Base-by-base conservation (phyloP, 2,797 vertebrate genomes). In the Micromesistius poutassou region DNA sequence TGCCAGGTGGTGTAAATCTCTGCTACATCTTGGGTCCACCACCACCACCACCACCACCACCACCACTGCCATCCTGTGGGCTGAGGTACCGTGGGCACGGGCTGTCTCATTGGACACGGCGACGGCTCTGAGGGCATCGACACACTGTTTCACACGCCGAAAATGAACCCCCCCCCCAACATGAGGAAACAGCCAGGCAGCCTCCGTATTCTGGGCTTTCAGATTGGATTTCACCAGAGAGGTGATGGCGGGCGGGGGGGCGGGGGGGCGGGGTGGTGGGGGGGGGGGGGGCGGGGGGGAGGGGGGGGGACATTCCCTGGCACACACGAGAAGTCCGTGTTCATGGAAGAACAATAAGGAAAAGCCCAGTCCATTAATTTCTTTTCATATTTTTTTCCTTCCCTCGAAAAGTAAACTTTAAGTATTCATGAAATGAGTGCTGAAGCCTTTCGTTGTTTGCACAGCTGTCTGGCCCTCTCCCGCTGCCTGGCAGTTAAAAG, bases 381-480 rank as follows among this genome's bases (percentile, higher is more conserved):
- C 82, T 79, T 82, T 62, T 74, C 81, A 50, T 50, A 14, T 50
- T 50, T 50, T 50, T 50, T 19, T 19, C 42, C 42, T 50, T 50
- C 85, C 86, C 75, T 84, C 90, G 87, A 90, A 92, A 90, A 92
- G 91, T 92, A 89, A 93, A 93, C 82, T 83, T 86, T 90, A 93
- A 93, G 90, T 91, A 87, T 92, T 91, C 80, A 85, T 92, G 91
- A 94, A 93, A 93, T 90, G 90, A 94, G 91, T 87, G 83, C 91
- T 91, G 88, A 92, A 93, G 90, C 86, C 88, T 90, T 86, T 91
- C 88, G 62, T 89, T 94, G 93, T 94, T 94, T 94, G 92, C 87
- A 93, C 94, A 94, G 94, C 93, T 94, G 94, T 83, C 82, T 72
- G 40, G 73, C 83, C 30, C 89, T 82, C 84, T 80, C 88, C 86